phyloP scores from a whole-genome alignment of 2,888 invertebrate species.

The Xestia sexstrigata region DNA sequence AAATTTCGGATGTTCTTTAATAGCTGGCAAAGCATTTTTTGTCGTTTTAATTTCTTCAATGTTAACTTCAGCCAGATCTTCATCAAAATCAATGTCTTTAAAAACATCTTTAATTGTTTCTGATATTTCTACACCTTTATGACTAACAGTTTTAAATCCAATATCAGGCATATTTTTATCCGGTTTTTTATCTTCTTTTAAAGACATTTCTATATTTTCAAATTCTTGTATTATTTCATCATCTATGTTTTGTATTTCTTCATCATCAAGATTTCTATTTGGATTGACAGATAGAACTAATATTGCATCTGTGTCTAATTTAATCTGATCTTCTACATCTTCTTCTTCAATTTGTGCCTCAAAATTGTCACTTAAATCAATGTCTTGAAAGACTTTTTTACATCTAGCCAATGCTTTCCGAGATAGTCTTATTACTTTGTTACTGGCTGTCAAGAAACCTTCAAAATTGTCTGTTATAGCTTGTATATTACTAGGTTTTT shows the following conservation, averaged over 20 bases:
- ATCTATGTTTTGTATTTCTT: slow-evolving; percentile 68
- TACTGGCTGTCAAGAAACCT: slow-evolving; percentile 77
- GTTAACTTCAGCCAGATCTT: slow-evolving; percentile 23
- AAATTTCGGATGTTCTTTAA: not conserved
- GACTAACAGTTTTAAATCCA: slow-evolving; percentile 76
- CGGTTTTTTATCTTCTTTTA: slow-evolving; percentile 57
- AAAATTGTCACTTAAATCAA: slow-evolving; percentile 51
- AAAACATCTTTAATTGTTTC: slow-evolving; percentile 73
- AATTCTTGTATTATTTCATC: slow-evolving; percentile 73
- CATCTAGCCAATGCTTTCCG: slow-evolving; percentile 69
- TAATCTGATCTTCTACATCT: not conserved
- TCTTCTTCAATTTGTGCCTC: slow-evolving; percentile 27
- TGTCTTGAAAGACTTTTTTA: slow-evolving; percentile 71
- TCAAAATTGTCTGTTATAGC: slow-evolving; percentile 31
- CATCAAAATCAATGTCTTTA: slow-evolving; percentile 57
- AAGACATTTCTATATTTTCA: slow-evolving; percentile 73
- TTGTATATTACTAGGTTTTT: not conserved
- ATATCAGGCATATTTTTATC: slow-evolving; percentile 21
- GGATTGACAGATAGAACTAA: not conserved
- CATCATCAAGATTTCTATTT: slow-evolving; percentile 33
- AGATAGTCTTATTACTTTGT: slow-evolving; percentile 72
- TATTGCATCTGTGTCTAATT: not conserved
- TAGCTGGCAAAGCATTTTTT: not conserved
- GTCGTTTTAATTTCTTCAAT: not conserved
- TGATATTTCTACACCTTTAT: slow-evolving; percentile 71